phyloP scores from a whole-genome alignment of 2,113 vertebrate species.

The Lagopus leucura region DNA sequence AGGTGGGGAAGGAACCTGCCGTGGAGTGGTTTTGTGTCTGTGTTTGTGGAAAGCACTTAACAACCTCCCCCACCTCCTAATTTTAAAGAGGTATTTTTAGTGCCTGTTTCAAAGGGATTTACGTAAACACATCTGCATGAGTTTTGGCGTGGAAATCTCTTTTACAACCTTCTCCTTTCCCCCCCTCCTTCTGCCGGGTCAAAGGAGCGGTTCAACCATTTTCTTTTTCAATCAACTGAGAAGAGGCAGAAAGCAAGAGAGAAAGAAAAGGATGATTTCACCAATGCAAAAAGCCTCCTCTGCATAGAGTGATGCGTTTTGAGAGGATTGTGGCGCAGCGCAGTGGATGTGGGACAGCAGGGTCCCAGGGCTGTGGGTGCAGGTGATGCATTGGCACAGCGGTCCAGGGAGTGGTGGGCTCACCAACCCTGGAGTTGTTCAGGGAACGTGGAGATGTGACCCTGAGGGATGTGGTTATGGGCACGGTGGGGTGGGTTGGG shows the following conservation, averaged over 20 bases:
- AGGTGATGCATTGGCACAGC: too few species aligned
- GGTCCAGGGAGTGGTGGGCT: too few species aligned
- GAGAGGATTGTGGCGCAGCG: neutral
- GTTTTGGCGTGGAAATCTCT: conserved; percentile 37
- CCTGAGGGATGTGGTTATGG: too few species aligned
- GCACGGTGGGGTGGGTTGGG: too few species aligned
- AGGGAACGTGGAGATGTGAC: too few species aligned
- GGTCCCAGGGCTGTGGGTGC: too few species aligned
- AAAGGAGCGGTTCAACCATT: neutral
- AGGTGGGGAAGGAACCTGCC: conserved; percentile 52
- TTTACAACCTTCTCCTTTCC: conserved; percentile 11
- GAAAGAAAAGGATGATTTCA: neutral
- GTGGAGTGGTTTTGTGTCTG: conserved; percentile 30
- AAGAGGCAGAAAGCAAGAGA: neutral
- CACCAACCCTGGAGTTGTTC: too few species aligned
- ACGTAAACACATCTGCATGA: conserved; percentile 75
- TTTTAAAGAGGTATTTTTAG: conserved; percentile 80
- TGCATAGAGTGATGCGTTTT: neutral
- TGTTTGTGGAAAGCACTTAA: conserved; percentile 48
- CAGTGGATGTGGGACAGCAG: too few species aligned
- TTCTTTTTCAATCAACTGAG: conserved; percentile 17
- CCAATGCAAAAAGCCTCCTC: neutral
- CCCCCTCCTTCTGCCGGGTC: neutral
- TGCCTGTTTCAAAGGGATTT: conserved; percentile 63
- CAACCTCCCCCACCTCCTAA: conserved; percentile 66